Base-by-base conservation (phyloP, 1,140 invertebrate species). In the Theocolax elegans region DNA sequence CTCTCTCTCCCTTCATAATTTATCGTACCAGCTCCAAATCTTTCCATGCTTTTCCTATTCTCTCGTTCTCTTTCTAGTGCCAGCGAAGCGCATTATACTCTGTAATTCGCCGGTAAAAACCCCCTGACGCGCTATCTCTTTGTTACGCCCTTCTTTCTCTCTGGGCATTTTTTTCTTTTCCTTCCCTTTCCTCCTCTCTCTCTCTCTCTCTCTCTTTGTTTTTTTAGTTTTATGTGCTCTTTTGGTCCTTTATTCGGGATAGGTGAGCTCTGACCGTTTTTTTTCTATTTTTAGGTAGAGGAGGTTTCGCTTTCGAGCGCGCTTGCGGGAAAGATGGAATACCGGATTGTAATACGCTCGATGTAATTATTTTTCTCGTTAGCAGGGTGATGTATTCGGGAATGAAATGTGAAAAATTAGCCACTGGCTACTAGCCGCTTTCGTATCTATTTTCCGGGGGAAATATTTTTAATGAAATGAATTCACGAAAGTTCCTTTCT, bases 341-440 rank as follows among this genome's bases (percentile, higher is more conserved):
- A 53, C 13, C 58, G 25, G 21, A 62, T 40, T 44, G 58, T 62
- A 53, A 56, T 70, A 63, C 49, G 46, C 13, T 3, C 7, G 19
- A 25, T 63, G 51, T 63, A 31, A 70, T 63, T 70, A 70, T 63
- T 70, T 63, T 63, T 70, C 56, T 68, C 42, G 58, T 60, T 68
- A 68, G 46, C 29, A 7, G 0, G 19, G 4, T 40, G 31, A 38
- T 64, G 49, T 25, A 21, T 40, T 40, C 31, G 0, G 40, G 42
- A 53, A 40, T 48, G 48, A 53, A 65, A 40, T 51, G 15, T 29
- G 38, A 3, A 60, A 60, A 63, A 48, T 12, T 63, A 29, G 25
- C 7, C 17, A 15, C 9, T 10, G 0, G 15, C 6, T 46, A 23
- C 3, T 23, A 3, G 4, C 7, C 7, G n/a, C 4, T 63, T 35